phyloP scores from a whole-genome alignment of 2,113 vertebrate species.

The Rhinopomastus cyanomelas region DNA sequence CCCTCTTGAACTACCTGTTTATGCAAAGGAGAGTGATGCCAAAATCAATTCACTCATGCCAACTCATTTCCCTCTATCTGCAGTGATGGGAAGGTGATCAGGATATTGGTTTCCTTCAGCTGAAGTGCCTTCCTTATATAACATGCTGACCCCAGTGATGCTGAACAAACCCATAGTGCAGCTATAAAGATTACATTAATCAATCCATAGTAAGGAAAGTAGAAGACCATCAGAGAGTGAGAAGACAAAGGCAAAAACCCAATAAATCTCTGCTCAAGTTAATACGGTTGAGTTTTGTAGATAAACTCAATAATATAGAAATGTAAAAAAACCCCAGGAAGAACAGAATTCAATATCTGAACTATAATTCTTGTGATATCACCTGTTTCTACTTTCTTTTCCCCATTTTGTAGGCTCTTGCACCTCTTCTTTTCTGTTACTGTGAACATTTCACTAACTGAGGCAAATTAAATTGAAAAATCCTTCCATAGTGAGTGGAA shows the following conservation, averaged over 20 bases:
- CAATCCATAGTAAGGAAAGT: neutral
- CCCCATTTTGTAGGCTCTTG: neutral
- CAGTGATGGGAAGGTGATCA: neutral
- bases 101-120: slow-evolving; percentile 3
- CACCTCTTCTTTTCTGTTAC: neutral
- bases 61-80: neutral
- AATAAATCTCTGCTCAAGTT: neutral
- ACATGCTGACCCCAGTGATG: neutral
- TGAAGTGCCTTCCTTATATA: neutral
- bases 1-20: neutral
- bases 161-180: neutral
- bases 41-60: slow-evolving; percentile 11
- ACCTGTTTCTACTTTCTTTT: neutral
- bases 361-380: neutral
- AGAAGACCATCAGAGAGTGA: neutral
- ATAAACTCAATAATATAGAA: neutral
- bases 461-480: neutral
- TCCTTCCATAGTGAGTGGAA: neutral
- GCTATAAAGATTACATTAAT: neutral
- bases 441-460: neutral
- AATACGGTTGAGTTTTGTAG: neutral
- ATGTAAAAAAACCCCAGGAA: neutral
- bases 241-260: neutral
- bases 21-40: slow-evolving; percentile 1
- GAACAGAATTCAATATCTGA: neutral